phyloP scores from a whole-genome alignment of 2,797 vertebrate genomes.

The Peromyscus aztecus region DNA sequence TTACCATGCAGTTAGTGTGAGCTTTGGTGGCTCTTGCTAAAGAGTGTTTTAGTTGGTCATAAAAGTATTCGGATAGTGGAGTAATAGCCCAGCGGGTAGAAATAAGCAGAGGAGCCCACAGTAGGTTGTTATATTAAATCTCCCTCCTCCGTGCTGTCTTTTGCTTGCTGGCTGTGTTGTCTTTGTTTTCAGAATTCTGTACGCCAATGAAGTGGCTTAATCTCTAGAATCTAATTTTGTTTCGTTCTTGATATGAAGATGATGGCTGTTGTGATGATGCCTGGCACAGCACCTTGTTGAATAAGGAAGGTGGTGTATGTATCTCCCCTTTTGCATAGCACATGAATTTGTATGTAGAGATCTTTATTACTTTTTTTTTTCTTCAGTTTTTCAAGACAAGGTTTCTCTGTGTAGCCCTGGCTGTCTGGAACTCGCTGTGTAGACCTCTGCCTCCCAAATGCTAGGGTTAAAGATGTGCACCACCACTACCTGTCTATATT shows the following conservation, averaged over 20 bases:
- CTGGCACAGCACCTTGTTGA: slow-evolving; percentile 11
- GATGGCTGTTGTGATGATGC: neutral
- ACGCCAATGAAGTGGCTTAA: neutral
- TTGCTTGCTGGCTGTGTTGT: slow-evolving; percentile 5
- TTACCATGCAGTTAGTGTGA: slow-evolving; percentile 39
- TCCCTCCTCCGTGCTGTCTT: neutral
- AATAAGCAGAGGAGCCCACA: slow-evolving; percentile 26
- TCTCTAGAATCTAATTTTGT: slow-evolving; percentile 57
- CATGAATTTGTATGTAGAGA: slow-evolving; percentile 37
- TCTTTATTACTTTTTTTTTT: neutral
- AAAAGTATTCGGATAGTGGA: slow-evolving; percentile 43
- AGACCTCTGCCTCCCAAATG: neutral
- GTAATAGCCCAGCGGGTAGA: slow-evolving; percentile 36
- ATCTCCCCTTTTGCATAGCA: neutral
- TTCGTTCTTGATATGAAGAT: slow-evolving; percentile 31
- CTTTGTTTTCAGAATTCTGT: slow-evolving; percentile 67
- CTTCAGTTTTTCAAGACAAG: neutral
- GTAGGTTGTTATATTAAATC: slow-evolving; percentile 38
- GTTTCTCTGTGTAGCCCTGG: neutral
- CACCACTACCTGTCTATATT: neutral
- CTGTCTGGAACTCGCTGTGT: neutral
- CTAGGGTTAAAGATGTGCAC: neutral
- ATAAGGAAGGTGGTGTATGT: neutral
- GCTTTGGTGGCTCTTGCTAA: slow-evolving; percentile 27
- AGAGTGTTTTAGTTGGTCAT: slow-evolving; percentile 50